Percentiles rank a stretch among this genome's conserved stretches.
Evolutionary conservation across 2,797 vertebrate species (phyloP).

Genomic region (Spea hammondii): DNA sequence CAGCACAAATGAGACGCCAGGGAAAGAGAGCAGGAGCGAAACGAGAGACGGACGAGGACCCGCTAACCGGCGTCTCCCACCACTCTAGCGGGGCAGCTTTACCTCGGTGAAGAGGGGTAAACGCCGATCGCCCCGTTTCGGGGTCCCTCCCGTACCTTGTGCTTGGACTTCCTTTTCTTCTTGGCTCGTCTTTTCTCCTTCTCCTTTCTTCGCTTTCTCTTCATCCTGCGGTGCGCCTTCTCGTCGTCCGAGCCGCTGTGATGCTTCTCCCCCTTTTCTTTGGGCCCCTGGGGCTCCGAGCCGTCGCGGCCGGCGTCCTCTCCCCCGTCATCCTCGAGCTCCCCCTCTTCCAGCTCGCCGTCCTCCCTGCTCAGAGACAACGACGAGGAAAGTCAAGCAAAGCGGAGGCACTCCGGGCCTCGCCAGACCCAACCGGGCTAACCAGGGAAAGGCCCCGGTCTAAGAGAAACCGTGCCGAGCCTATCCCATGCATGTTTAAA

Average conservation of each 20-base stretch:
- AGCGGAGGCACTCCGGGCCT: neutral
- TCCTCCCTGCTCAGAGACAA: constrained; percentile 71
- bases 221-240: constrained; percentile 79
- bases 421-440: no score
- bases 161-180: constrained; percentile 92
- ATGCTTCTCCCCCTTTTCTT: constrained; percentile 76
- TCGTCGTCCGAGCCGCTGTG: constrained; percentile 83
- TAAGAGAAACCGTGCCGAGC: no score
- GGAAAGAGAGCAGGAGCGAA: no score
- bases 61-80: no score
- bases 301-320: constrained; percentile 66
- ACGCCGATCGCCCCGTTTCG: no score
- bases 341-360: constrained; percentile 90
- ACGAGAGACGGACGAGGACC: no score
- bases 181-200: constrained; percentile 86
- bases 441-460: no score
- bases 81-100: no score
- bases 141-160: constrained; percentile 74
- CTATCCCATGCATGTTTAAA: no score
- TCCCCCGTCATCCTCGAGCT: constrained; percentile 88
- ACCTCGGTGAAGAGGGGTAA: no score
- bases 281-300: constrained; percentile 61
- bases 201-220: constrained; percentile 87
- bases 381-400: constrained; percentile 47
- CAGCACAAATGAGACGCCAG: no score